Percentiles rank a stretch among this genome's conserved stretches.
Conservation (phyloP, 2,888 invertebrate genomes). For the Antheraea assamensis region DNA sequence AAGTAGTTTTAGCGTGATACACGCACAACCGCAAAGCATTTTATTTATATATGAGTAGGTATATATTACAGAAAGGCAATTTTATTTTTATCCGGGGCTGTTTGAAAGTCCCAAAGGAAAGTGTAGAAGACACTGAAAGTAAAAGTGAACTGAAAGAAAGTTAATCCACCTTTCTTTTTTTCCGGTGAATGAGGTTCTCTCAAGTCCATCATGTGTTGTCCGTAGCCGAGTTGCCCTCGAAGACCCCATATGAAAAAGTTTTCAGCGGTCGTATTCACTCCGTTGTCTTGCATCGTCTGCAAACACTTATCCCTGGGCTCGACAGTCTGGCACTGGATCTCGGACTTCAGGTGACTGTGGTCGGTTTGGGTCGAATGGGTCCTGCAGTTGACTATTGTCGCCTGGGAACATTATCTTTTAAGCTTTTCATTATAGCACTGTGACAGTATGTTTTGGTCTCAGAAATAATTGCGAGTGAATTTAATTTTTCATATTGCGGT, state of each 20-base stretch:
- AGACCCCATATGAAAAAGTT: slow-evolving; percentile 80
- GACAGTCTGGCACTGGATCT: slow-evolving; percentile 84
- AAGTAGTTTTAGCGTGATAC: too few species aligned
- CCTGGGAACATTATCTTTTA: slow-evolving; percentile 78
- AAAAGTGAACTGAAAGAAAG: too few species aligned
- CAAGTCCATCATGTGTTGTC: slow-evolving; percentile 76
- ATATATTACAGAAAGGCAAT: too few species aligned
- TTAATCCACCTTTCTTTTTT: slow-evolving; percentile 44
- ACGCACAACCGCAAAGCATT: too few species aligned
- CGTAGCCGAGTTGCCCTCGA: slow-evolving; percentile 77
- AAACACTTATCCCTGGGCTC: slow-evolving; percentile 61
- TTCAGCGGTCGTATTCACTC: slow-evolving; percentile 48
- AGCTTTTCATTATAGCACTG: too few species aligned
- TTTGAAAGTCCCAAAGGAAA: too few species aligned
- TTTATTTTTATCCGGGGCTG: too few species aligned
- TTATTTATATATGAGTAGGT: too few species aligned
- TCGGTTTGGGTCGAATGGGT: slow-evolving; percentile 88
- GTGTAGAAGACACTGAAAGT: too few species aligned
- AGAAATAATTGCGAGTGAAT: too few species aligned
- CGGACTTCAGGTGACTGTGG: slow-evolving; percentile 84
- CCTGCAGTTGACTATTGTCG: slow-evolving; percentile 81
- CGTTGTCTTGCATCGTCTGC: slow-evolving; percentile 62
- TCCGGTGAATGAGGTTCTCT: slow-evolving; percentile 32
- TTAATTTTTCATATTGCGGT: too few species aligned
- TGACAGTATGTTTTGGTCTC: too few species aligned